These are phyloP conservation scores for Corvus cornix DNA, from an alignment of 2,113 vertebrate genomes.

Conservation along the genomic window DNA sequence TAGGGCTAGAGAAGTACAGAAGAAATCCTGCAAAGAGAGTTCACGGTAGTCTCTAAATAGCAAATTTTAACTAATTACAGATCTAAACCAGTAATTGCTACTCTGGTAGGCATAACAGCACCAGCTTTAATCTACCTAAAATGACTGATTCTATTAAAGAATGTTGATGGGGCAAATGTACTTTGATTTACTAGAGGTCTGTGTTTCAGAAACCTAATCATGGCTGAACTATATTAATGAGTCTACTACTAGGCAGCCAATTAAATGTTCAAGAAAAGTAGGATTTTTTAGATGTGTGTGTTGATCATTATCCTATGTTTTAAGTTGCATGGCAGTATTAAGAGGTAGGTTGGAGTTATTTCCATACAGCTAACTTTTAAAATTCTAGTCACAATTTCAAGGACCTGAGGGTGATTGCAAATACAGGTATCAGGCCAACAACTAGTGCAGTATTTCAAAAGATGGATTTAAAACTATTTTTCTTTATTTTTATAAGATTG, in stretches of 20 bases:
- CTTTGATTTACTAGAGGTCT: background rate
- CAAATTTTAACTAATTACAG: background rate
- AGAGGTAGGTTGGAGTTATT: background rate
- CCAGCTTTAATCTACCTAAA: background rate
- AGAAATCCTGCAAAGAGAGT: background rate
- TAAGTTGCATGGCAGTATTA: background rate
- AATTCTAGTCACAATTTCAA: background rate
- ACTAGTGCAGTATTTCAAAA: background rate
- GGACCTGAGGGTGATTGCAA: background rate
- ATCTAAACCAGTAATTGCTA: background rate
- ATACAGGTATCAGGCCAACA: background rate
- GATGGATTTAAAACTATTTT: background rate
- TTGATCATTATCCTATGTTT: background rate
- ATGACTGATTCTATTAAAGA: background rate
- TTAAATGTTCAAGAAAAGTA: background rate
- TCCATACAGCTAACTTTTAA: background rate
- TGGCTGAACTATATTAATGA: background rate
- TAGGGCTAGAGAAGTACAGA: background rate
- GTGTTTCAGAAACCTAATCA: background rate
- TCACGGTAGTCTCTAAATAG: background rate
- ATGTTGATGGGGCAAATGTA: background rate
- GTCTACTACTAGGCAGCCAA: background rate
- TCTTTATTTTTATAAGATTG: background rate
- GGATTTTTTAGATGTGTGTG: background rate
- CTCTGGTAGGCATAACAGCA: background rate